phyloP scores from a whole-genome alignment of 2,797 vertebrate species.

The Gouania willdenowi region DNA sequence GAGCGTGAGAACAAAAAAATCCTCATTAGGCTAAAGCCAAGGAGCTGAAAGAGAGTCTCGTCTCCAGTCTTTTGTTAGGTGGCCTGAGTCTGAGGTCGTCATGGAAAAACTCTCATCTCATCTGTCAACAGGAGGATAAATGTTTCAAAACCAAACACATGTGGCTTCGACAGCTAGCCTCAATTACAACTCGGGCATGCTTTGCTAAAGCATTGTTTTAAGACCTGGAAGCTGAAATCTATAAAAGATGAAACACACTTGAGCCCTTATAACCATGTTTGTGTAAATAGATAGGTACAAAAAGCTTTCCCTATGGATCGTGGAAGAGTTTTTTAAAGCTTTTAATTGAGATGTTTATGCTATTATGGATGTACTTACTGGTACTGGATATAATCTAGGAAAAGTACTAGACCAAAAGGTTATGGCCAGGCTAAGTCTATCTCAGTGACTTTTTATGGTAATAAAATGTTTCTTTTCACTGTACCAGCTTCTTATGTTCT shows the following conservation, averaged over 20 bases:
- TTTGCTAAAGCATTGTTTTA: conserved; percentile 3
- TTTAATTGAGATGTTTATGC: too few species aligned
- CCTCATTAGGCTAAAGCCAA: conserved; percentile 3
- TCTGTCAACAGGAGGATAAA: conserved; percentile 56
- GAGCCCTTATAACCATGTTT: background rate
- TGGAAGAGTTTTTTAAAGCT: too few species aligned
- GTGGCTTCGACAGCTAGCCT: conserved; percentile 34
- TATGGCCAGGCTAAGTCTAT: too few species aligned
- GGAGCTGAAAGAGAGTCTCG: conserved; percentile 33
- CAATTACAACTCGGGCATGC: conserved; percentile 16
- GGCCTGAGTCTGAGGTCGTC: conserved; percentile 38
- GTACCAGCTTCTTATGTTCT: too few species aligned
- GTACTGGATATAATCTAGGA: too few species aligned
- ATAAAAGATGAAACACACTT: background rate
- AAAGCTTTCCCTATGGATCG: background rate
- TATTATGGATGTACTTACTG: too few species aligned
- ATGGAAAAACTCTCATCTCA: conserved; percentile 47
- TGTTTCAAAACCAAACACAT: conserved; percentile 52
- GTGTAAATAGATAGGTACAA: background rate
- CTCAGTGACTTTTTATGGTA: too few species aligned
- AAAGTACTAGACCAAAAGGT: too few species aligned
- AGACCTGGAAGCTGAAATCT: conserved; percentile 1
- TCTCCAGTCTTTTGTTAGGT: conserved; percentile 43
- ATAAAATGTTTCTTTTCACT: too few species aligned
- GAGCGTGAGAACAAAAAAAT: too few species aligned